Evolutionary conservation across 2,888 invertebrate genomes (phyloP).

Genomic region (Watsonalla binaria): DNA sequence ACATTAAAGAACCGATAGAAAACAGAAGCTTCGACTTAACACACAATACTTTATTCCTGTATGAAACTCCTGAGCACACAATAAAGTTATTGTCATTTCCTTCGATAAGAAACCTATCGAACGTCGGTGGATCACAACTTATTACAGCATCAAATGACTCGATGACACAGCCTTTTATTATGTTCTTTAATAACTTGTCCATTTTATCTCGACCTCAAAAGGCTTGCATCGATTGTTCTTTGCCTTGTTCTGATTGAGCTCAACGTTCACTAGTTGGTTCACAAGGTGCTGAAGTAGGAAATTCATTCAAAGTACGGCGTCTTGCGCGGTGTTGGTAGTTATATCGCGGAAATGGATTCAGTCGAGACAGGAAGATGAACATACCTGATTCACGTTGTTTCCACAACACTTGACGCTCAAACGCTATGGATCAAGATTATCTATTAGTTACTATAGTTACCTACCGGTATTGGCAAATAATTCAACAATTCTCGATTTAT

Average conservation of each 20-base stretch:
- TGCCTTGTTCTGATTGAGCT: slow-evolving; percentile 21
- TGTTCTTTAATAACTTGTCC: slow-evolving; percentile 35
- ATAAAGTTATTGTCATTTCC: slow-evolving; percentile 35
- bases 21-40: too few relatives aligned
- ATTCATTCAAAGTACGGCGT: slow-evolving; percentile 56
- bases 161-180: slow-evolving; percentile 42
- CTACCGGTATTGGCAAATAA: too few relatives aligned
- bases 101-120: slow-evolving; percentile 49
- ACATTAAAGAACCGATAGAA: too few relatives aligned
- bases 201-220: slow-evolving; percentile 32
- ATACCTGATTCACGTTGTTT: slow-evolving; percentile 38
- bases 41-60: too few relatives aligned
- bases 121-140: slow-evolving; percentile 51
- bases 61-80: too few relatives aligned
- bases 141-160: slow-evolving; percentile 60
- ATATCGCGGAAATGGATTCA: slow-evolving; percentile 59
- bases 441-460: too few relatives aligned
- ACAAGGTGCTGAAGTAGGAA: slow-evolving; percentile 27
- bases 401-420: slow-evolving; percentile 28
- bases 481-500: too few relatives aligned
- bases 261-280: slow-evolving; percentile 30
- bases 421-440: slow-evolving; percentile 18
- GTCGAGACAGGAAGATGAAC: slow-evolving; percentile 51
- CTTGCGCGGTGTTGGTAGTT: slow-evolving; percentile 47
- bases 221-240: slow-evolving; percentile 13